A percentile compares a stretch with the other conserved stretches of the same genome.
phyloP scores from a whole-genome alignment of 2,797 vertebrate genomes.

The Paratrypauchen microcephalus region DNA sequence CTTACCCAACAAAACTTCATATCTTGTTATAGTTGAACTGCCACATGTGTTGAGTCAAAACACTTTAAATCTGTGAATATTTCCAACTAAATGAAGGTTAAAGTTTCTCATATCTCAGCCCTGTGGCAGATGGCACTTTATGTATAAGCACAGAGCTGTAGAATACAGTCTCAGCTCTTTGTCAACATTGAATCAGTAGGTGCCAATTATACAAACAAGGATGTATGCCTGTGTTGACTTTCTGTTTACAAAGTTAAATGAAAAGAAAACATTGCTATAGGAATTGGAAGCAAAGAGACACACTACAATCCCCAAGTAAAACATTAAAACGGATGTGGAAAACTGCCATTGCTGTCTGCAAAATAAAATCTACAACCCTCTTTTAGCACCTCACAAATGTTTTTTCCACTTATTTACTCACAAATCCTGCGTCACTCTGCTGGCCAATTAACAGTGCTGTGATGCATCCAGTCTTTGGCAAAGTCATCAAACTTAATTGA shows the following conservation, averaged over 20 bases:
- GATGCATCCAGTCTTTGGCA: constrained; percentile 36
- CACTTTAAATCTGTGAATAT: no score
- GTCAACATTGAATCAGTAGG: constrained; percentile 1
- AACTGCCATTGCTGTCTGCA: not conserved
- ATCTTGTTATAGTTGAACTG: no score
- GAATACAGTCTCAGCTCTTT: not conserved
- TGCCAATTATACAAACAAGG: not conserved
- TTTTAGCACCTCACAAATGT: constrained; percentile 1
- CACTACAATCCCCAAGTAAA: not conserved
- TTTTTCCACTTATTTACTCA: not conserved
- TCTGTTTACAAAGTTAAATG: not conserved
- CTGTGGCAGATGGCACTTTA: not conserved
- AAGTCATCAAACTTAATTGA: constrained; percentile 44
- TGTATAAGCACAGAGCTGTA: not conserved
- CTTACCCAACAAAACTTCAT: no score
- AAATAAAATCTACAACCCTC: not conserved
- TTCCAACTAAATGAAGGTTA: not conserved
- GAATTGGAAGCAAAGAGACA: not conserved
- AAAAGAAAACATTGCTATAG: not conserved
- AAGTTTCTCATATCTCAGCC: not conserved
- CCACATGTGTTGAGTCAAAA: no score
- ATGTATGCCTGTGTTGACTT: not conserved
- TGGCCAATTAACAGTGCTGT: constrained; percentile 35
- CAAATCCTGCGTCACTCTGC: not conserved
- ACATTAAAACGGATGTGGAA: not conserved